Base-by-base conservation (phyloP, 2,888 invertebrate species). In the Perithous albicinctus region DNA sequence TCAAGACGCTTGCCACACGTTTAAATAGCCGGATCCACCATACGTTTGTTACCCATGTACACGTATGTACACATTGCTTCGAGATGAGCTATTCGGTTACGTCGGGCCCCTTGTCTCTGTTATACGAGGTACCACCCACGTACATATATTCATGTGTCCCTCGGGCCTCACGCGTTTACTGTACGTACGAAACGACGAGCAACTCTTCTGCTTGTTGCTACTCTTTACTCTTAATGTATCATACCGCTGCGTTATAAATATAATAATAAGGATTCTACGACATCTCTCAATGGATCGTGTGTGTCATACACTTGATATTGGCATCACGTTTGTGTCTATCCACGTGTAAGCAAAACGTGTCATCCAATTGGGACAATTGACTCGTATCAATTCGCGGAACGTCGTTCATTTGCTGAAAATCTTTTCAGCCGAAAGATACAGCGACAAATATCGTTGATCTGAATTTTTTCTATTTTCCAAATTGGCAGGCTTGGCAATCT, bases 1-100 rank as follows among this genome's bases (percentile, higher is more conserved):
- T 88, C 86, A 87, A 90, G 86, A 87, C 86, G 87, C 88, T 88
- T 86, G 86, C 80, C 87, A 86, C 74, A 80, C 87, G 82, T 86
- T 88, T 76, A 83, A 85, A 84, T 85, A 84, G 83, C 85, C 79
- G 84, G 85, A 87, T 80, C 84, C 70, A 82, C 32, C 63, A 26
- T 56, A 48, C 61, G 26, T 56, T 10, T 43, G n/a, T n/a, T n/a
- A 38, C 15, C 20, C 61, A 64, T 72, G 29, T 59, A 23, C 10
- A 56, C 43, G 15, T 32, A 41, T 56, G 35, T 61, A 78, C 72
- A 80, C 80, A 67, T 51, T n/a, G n/a, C n/a, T n/a, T 35, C 6
- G 76, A 43, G 59, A 59, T 59, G 51, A 82, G 48, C 70, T 77
- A 78, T 74, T 48, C 78, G 69, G 72, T 73, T 67, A 75, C 63